Evolutionary conservation across 2,888 invertebrate species (phyloP).

Genomic region (Parnassius mnemosyne): DNA sequence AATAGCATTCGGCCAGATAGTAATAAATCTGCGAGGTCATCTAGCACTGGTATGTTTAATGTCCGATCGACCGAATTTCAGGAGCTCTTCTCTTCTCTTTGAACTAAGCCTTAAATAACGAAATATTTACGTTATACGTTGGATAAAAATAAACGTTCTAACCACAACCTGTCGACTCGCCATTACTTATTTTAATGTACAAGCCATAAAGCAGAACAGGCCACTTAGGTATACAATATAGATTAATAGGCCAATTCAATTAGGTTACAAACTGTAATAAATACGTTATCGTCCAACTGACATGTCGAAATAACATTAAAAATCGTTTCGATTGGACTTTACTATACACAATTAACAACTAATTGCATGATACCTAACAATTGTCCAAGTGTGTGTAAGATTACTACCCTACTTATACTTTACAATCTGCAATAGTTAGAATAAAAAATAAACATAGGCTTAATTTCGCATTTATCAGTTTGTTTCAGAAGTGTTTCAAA

Average conservation of each 20-base stretch:
- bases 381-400: no score
- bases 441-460: no score
- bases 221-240: conserved; percentile 23
- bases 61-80: conserved; percentile 40
- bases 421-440: no score
- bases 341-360: no score
- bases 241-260: conserved; percentile 26
- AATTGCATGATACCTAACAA: no score
- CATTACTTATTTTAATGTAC: conserved; percentile 41
- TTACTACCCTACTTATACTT: no score
- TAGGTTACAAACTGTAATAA: conserved; percentile 26
- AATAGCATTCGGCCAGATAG: conserved; percentile 10
- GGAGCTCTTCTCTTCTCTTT: conserved; percentile 36
- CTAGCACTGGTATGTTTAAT: conserved; percentile 39
- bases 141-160: conserved; percentile 41
- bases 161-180: conserved; percentile 41
- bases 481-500: no score
- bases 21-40: conserved; percentile 36
- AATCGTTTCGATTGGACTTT: no score
- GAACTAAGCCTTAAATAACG: conserved; percentile 40
- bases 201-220: conserved; percentile 37
- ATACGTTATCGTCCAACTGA: conserved; percentile 15
- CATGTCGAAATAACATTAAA: conserved; percentile 16
- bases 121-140: conserved; percentile 42
- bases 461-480: no score